phyloP scores from a whole-genome alignment of 2,797 vertebrate species.

The Mareca penelope region DNA sequence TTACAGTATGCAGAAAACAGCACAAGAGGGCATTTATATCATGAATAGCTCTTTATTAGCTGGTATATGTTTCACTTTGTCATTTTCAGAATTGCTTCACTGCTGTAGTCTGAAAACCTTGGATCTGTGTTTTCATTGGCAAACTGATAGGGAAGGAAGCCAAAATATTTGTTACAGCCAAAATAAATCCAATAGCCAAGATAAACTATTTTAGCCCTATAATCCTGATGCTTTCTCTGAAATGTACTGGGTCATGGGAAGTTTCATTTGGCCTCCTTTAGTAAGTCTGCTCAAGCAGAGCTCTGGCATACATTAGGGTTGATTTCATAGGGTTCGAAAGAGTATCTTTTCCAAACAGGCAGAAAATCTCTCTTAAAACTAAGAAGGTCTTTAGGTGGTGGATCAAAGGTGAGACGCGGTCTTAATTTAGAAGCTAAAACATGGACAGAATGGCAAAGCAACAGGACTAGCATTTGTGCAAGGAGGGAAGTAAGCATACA shows the following conservation, averaged over 20 bases:
- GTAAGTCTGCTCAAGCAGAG: neutral
- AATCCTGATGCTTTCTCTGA: slow-evolving; percentile 59
- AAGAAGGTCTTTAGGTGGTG: neutral
- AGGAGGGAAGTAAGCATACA: neutral
- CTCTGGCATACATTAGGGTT: neutral
- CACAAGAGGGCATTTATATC: slow-evolving; percentile 31
- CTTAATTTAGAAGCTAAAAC: neutral
- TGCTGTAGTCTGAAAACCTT: slow-evolving; percentile 35
- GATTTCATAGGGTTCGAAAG: slow-evolving; percentile 11
- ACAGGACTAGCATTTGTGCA: neutral
- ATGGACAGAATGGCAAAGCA: neutral
- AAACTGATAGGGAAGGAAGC: slow-evolving; percentile 56
- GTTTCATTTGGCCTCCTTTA: slow-evolving; percentile 39
- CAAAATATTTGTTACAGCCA: slow-evolving; percentile 71
- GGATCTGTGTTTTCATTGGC: slow-evolving; percentile 74
- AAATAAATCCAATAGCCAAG: slow-evolving; percentile 61
- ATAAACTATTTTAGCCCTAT: slow-evolving; percentile 51
- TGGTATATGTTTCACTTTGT: slow-evolving; percentile 53
- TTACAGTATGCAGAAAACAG: neutral
- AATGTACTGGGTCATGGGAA: slow-evolving; percentile 60
- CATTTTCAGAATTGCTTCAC: slow-evolving; percentile 63
- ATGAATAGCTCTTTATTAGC: slow-evolving; percentile 67
- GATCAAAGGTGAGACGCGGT: neutral
- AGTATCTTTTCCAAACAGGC: neutral
- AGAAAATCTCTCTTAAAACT: neutral